Evolutionary conservation across 2,888 invertebrate species (phyloP).

Genomic region (Tricholauxania praeusta): DNA sequence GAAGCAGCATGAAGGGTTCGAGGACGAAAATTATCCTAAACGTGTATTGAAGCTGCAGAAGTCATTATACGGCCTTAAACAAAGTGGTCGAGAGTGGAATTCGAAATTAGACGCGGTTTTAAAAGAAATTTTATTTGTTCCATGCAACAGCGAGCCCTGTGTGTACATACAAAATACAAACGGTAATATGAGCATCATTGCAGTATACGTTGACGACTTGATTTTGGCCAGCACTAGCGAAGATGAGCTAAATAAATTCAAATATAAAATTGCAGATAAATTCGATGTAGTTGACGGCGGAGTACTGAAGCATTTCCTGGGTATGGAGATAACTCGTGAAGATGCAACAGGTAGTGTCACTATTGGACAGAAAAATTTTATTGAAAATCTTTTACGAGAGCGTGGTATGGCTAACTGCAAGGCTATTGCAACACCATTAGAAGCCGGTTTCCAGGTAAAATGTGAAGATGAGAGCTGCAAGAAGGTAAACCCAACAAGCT

Average conservation of each 20-base stretch:
- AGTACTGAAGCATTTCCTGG: slow-evolving; percentile 32
- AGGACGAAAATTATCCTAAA: background rate
- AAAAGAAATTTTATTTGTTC: slow-evolving; percentile 25
- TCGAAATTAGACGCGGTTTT: slow-evolving; percentile 17
- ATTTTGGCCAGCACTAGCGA: slow-evolving; percentile 32
- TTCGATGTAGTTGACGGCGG: slow-evolving; percentile 34
- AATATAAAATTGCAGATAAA: slow-evolving; percentile 17
- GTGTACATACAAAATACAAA: slow-evolving; percentile 18
- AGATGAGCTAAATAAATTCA: slow-evolving; percentile 11
- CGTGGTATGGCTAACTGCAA: slow-evolving; percentile 35
- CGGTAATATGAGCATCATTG: slow-evolving; percentile 23
- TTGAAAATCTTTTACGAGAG: slow-evolving; percentile 27
- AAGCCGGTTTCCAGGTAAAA: slow-evolving; percentile 33
- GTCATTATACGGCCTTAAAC: slow-evolving; percentile 28
- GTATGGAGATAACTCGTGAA: slow-evolving; percentile 37
- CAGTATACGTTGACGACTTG: slow-evolving; percentile 38
- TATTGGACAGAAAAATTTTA: slow-evolving; percentile 18
- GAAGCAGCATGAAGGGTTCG: slow-evolving; percentile 37
- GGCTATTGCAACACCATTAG: slow-evolving; percentile 36
- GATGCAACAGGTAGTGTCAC: slow-evolving; percentile 14
- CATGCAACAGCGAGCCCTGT: slow-evolving; percentile 34
- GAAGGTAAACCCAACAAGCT: slow-evolving; percentile 27
- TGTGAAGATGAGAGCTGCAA: slow-evolving; percentile 34
- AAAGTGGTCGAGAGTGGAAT: slow-evolving; percentile 30
- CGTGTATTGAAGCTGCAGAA: slow-evolving; percentile 40